phyloP scores from a whole-genome alignment of 2,797 vertebrate genomes.

The Sus cebifrons region DNA sequence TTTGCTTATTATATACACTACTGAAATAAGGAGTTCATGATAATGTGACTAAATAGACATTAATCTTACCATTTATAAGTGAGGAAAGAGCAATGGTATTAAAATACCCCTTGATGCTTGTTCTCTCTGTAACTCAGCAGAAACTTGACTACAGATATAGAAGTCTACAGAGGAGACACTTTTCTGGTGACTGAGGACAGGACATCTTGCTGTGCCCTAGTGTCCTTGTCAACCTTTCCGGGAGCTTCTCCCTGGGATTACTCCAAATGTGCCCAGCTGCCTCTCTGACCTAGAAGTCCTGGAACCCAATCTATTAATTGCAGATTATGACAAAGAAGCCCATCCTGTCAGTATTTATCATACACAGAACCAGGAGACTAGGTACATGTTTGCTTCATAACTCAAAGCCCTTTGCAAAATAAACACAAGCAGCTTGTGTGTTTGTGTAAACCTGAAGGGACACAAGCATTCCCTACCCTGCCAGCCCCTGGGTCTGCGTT shows the following conservation, averaged over 20 bases:
- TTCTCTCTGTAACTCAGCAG: neutral
- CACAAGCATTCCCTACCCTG: neutral
- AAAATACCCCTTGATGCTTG: neutral
- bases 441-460: neutral
- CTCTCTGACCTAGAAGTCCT: neutral
- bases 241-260: neutral
- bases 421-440: neutral
- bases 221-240: neutral
- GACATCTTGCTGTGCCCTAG: neutral
- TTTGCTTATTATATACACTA: neutral
- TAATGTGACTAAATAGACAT: neutral
- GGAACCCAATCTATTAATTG: neutral
- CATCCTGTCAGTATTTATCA: neutral
- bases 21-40: neutral
- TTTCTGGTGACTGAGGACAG: neutral
- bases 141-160: accelerated
- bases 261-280: constrained; percentile 16
- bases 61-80: neutral
- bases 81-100: neutral
- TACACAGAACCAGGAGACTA: neutral
- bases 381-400: constrained; percentile 32
- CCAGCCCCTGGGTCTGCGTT: neutral
- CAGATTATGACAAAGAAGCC: neutral
- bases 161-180: neutral
- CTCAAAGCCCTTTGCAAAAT: constrained; percentile 13